Evolutionary conservation across 2,888 invertebrate genomes (phyloP).

Genomic region (Nymphalis polychloros): DNA sequence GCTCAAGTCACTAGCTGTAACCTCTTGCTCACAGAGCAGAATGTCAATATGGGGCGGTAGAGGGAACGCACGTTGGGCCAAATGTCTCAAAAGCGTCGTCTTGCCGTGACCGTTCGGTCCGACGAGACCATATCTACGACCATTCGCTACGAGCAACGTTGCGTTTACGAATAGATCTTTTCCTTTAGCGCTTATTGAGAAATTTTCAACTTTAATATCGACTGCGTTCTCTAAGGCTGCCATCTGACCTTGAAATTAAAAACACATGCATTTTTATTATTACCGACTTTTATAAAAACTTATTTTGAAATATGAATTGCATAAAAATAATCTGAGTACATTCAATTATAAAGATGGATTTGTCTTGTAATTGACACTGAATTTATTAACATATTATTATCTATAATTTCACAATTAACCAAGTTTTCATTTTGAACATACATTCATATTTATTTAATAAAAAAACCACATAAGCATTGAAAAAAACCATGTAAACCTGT

Average conservation of each 20-base stretch:
- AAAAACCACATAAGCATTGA: too few relatives aligned
- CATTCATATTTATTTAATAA: too few relatives aligned
- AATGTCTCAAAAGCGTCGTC: conserved; percentile 96
- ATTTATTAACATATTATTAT: too few relatives aligned
- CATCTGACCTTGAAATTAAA: conserved; percentile 80
- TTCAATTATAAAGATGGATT: too few relatives aligned
- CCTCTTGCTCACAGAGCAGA: conserved; percentile 98
- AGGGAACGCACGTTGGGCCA: conserved; percentile 93
- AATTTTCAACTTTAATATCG: conserved; percentile 99
- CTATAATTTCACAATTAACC: too few relatives aligned
- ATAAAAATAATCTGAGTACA: too few relatives aligned
- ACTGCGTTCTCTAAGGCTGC: conserved; percentile 94
- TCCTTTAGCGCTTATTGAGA: conserved; percentile 98
- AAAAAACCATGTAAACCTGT: too few relatives aligned
- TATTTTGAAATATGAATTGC: conserved; percentile 2
- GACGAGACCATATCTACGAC: conserved; percentile 97
- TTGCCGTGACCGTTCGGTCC: conserved; percentile 99
- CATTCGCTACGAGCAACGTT: conserved; percentile 94
- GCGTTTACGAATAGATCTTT: conserved; percentile 99
- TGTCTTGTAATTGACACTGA: too few relatives aligned
- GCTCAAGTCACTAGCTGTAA: conserved; percentile 95
- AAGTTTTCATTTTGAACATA: too few relatives aligned
- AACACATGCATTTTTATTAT: neutral
- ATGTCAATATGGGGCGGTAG: conserved; percentile 98
- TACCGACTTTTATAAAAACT: neutral